Evolutionary conservation across 2,797 vertebrate genomes (phyloP).

Genomic region (Sebastes matsubarae): DNA sequence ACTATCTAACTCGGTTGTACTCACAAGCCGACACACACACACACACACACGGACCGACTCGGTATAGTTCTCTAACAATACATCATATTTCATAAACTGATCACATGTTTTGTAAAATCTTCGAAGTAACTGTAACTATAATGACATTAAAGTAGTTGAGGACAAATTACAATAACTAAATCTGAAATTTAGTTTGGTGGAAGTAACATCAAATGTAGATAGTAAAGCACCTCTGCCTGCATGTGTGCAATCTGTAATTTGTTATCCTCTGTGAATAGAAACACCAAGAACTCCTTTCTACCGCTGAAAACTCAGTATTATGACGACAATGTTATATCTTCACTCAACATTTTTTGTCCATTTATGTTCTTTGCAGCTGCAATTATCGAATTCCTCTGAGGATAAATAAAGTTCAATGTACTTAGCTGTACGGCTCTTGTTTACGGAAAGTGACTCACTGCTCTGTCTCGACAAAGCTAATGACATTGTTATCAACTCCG

Average conservation of each 20-base stretch:
- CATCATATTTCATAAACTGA: too few species aligned
- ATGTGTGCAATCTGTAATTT: neutral
- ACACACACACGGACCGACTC: too few species aligned
- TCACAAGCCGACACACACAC: too few species aligned
- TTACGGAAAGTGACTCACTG: conserved; percentile 55
- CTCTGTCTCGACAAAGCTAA: conserved; percentile 56
- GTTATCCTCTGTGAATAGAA: neutral
- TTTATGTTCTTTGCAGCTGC: conserved; percentile 14
- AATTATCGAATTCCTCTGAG: conserved; percentile 39
- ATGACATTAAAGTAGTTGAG: neutral
- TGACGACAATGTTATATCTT: neutral
- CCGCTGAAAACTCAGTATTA: neutral
- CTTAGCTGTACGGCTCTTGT: conserved; percentile 40
- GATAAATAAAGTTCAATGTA: conserved; percentile 33
- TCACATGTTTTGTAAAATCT: neutral
- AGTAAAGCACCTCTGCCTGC: neutral
- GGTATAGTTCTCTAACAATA: too few species aligned
- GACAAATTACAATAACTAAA: neutral
- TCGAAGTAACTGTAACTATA: too few species aligned
- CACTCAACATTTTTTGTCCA: neutral
- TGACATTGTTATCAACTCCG: conserved; percentile 55
- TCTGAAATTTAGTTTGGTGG: neutral
- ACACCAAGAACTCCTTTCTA: neutral
- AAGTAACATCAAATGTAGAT: neutral
- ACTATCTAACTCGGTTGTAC: too few species aligned